These are phyloP conservation scores for Mya arenaria DNA, from an alignment of 1,140 invertebrate species.

Conservation along the genomic window DNA sequence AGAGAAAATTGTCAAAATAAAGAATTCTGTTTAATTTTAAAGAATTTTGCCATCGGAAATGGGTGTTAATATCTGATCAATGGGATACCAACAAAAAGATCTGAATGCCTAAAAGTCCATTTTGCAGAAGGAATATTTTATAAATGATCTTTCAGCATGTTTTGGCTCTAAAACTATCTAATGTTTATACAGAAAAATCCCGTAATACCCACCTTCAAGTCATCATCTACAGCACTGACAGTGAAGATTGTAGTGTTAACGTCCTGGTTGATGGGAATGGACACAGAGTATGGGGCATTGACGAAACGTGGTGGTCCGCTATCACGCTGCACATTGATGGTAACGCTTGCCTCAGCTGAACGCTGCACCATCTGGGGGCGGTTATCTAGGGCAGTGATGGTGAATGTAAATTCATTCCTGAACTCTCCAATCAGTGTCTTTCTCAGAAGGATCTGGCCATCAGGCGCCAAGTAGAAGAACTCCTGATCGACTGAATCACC, in stretches of 20 bases:
- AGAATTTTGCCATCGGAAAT: no score
- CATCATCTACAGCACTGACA: conserved; percentile 59
- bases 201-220: conserved; percentile 60
- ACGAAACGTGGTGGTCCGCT: conserved; percentile 64
- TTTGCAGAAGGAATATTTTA: no score
- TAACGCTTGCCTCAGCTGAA: conserved; percentile 40
- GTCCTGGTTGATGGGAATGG: conserved; percentile 58
- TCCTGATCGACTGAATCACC: conserved; percentile 39
- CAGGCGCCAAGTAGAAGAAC: conserved; percentile 70
- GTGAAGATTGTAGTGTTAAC: conserved; percentile 58
- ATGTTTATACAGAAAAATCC: no score
- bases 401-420: conserved; percentile 56
- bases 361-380: conserved; percentile 10
- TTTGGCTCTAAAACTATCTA: no score
- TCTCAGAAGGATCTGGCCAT: conserved; percentile 65
- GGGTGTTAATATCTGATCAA: no score
- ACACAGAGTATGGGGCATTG: conserved; percentile 64
- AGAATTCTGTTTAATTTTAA: no score
- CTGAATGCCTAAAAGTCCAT: no score
- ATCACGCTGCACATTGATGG: conserved; percentile 54
- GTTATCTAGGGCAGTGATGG: conserved; percentile 54
- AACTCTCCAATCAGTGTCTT: conserved; percentile 53
- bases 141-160: no score
- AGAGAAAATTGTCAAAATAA: no score
- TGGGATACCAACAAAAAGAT: no score